A percentile compares a stretch with the other conserved stretches of the same genome.
Evolutionary conservation across 2,888 invertebrate genomes (phyloP).

Genomic region (Drosophila anceps): DNA sequence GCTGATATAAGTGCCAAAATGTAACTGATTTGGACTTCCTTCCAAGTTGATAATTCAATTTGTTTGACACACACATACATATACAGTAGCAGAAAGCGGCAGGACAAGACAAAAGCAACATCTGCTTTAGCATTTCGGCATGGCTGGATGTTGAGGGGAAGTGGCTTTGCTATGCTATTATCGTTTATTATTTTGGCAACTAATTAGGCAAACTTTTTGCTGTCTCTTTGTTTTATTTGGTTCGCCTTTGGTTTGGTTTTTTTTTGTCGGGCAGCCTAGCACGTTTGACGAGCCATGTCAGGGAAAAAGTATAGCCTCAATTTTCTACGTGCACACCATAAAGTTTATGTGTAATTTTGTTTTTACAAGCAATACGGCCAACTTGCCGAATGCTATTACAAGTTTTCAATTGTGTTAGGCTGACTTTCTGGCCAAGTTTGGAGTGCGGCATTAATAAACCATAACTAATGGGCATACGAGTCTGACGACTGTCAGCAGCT

Average conservation of each 20-base stretch:
- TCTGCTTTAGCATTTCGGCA: conserved; percentile 29
- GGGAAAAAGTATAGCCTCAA: conserved; percentile 55
- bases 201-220: conserved; percentile 73
- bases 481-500: conserved; percentile 24
- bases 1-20: conserved; percentile 4
- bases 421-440: conserved; percentile 39
- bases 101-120: conserved; percentile 22
- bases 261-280: conserved; percentile 27
- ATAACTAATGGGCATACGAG: conserved; percentile 64
- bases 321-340: conserved; percentile 76
- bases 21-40: conserved; percentile 26
- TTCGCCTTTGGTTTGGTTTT: conserved; percentile 28
- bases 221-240: conserved; percentile 46
- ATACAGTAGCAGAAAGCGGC: neutral
- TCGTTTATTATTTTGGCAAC: conserved; percentile 68
- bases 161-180: conserved; percentile 47
- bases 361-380: conserved; percentile 64
- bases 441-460: conserved; percentile 69
- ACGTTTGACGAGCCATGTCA: conserved; percentile 75
- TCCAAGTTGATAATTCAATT: conserved; percentile 69
- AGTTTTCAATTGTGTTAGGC: conserved; percentile 76
- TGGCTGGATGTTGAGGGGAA: neutral
- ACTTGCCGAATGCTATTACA: conserved; percentile 74
- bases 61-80: conserved; percentile 32
- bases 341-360: conserved; percentile 74